Percentiles rank a stretch among this genome's conserved stretches.
Evolutionary conservation across 2,113 vertebrate genomes (phyloP).

Genomic region (Dicaeum eximium): DNA sequence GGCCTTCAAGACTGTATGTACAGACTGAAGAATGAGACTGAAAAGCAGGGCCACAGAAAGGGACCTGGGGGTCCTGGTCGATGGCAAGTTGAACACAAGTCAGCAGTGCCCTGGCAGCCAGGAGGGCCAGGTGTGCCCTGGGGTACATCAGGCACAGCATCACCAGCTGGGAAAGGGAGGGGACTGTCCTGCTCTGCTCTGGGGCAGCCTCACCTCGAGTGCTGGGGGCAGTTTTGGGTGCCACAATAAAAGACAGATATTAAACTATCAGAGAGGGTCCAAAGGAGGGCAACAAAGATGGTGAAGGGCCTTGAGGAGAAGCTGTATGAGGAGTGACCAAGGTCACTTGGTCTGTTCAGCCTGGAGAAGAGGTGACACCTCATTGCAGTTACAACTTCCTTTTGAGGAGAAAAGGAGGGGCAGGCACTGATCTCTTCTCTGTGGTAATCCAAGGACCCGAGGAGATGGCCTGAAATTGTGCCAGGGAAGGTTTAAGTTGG

Average conservation of each 20-base stretch:
- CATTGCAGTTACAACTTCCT: not conserved
- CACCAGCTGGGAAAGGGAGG: accelerated
- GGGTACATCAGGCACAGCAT: not conserved
- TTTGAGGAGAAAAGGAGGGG: not conserved
- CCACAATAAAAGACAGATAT: not conserved
- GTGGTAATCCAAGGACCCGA: not conserved
- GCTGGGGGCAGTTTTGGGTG: not conserved
- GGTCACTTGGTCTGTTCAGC: not conserved
- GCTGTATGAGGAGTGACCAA: accelerated
- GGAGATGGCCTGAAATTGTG: not conserved
- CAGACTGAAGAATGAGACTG: not conserved
- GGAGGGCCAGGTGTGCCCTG: accelerated
- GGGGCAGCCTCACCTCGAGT: accelerated
- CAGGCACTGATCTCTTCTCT: not conserved
- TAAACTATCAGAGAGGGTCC: not conserved
- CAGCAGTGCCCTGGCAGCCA: not conserved
- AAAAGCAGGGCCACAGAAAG: not conserved
- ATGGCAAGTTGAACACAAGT: accelerated
- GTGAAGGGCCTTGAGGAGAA: not conserved
- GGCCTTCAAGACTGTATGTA: not conserved
- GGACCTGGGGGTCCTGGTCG: accelerated
- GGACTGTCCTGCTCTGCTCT: not conserved
- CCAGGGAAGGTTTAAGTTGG: not conserved
- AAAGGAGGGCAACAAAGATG: not conserved
- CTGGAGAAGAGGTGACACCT: not conserved